phyloP scores from a whole-genome alignment of 2,797 vertebrate genomes.

The Balearica regulorum region DNA sequence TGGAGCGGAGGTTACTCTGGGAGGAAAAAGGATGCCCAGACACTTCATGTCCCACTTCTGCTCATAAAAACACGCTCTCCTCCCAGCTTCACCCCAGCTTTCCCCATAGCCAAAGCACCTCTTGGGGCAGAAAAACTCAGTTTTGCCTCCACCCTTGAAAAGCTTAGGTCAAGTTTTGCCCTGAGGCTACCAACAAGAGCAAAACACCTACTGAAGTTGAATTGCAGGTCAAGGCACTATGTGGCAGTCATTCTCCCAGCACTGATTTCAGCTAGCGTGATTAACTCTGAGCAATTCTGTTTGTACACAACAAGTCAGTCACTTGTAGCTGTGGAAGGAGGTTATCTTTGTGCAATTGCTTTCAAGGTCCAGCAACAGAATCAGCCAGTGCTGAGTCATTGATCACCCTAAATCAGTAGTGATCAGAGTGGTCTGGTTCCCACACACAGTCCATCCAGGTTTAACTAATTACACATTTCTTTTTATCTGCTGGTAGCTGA shows the following conservation, averaged over 20 bases:
- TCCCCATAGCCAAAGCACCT: not conserved
- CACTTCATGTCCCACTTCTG: not conserved
- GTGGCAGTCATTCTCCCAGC: not conserved
- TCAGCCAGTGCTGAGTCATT: not conserved
- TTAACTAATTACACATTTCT: not conserved
- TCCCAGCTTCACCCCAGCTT: not conserved
- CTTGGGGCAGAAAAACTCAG: not conserved
- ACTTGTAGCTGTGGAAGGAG: not conserved
- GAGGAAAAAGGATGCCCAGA: not conserved
- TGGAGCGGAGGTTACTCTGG: not conserved
- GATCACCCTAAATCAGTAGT: not conserved
- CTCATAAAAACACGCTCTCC: not conserved
- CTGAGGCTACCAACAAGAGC: accelerated
- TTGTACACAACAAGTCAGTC: not conserved
- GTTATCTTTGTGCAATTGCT: not conserved
- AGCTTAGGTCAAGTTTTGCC: not conserved
- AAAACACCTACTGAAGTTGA: not conserved
- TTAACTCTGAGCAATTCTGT: not conserved
- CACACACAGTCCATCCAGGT: not conserved
- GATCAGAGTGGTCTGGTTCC: not conserved
- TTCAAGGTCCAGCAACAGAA: not conserved
- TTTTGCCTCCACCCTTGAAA: not conserved
- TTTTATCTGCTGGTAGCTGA: not conserved
- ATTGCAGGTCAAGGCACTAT: not conserved
- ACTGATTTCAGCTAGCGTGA: not conserved